Evolutionary conservation across 1,140 invertebrate species (phyloP), one percentile per base, ranked within the genome.

Genomic region (Semibalanus balanoides): DNA sequence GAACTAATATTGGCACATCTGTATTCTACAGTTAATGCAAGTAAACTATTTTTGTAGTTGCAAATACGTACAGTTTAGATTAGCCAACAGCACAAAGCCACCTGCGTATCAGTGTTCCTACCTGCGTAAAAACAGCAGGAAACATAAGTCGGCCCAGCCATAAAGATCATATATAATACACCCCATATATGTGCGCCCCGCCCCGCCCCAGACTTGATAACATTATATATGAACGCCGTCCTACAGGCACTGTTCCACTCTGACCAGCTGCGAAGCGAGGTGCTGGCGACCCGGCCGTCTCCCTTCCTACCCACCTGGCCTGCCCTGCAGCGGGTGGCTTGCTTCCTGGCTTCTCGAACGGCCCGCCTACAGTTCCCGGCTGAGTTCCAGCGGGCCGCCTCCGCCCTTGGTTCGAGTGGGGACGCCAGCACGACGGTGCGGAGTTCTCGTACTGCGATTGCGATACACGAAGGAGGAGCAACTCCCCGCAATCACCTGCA

Each of bases 181-280:
- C n/a, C n/a, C n/a, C n/a, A n/a, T n/a, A n/a, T n/a, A n/a, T n/a
- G n/a, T n/a, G n/a, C n/a, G n/a, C n/a, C n/a, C n/a, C n/a, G n/a
- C n/a, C n/a, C n/a, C n/a, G n/a, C n/a, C n/a, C n/a, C n/a, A n/a
- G n/a, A n/a, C n/a, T n/a, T n/a, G n/a, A n/a, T n/a, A n/a, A n/a
- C n/a, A n/a, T n/a, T n/a, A n/a, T n/a, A n/a, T n/a, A 91, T 93
- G 90, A 93, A 93, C 80, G 92, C 91, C 81, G 88, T 93, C 22
- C 82, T 93, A 31, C 92, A 94, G 82, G 91, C 92, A 0, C 84
- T 95, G 30, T 89, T 89, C 74, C 91, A 92, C 87, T 92, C 92
- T 64, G 89, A 88, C 82, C 87, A 88, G 87, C 17, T 40, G 5
- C 35, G 35, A 7, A 40, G 35, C 17, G 35, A 40, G 35, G 69